Evolutionary conservation across 2,888 invertebrate species (phyloP).

Genomic region (Cantharis flavilabris): DNA sequence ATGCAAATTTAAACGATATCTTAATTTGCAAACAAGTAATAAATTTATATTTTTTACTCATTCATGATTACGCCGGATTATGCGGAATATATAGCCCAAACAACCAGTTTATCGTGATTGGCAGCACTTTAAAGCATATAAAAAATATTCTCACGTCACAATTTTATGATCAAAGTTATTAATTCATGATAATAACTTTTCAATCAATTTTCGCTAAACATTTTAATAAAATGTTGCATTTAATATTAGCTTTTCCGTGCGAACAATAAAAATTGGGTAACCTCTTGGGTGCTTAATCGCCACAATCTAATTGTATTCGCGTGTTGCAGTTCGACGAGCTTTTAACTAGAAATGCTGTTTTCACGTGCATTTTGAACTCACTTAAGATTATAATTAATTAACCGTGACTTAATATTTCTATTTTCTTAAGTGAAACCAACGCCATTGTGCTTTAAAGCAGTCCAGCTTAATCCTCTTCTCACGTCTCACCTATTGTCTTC

Average conservation of each 20-base stretch:
- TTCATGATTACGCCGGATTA: not conserved
- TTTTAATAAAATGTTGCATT: not conserved
- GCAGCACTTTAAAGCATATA: constrained; percentile 11
- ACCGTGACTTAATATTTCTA: not conserved
- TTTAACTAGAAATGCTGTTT: not conserved
- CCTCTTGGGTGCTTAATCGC: not conserved
- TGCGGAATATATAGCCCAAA: not conserved
- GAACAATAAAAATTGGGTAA: not conserved
- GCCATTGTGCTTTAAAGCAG: not conserved
- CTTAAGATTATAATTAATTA: not conserved
- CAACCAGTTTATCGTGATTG: constrained; percentile 8
- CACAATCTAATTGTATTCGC: not conserved
- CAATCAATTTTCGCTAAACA: not conserved
- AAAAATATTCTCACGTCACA: constrained; percentile 16
- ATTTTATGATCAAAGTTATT: constrained; percentile 8
- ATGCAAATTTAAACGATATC: not conserved
- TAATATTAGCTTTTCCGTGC: not conserved
- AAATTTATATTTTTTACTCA: constrained; percentile 5
- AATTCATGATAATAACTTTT: not conserved
- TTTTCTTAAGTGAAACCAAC: not conserved
- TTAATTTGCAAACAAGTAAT: constrained; percentile 4
- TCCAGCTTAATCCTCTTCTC: not conserved
- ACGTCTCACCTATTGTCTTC: not conserved
- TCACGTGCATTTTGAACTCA: not conserved
- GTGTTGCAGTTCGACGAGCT: not conserved